These are phyloP conservation scores for Elymnias hypermnestra DNA, from an alignment of 1,140 invertebrate genomes.

Conservation along the genomic window DNA sequence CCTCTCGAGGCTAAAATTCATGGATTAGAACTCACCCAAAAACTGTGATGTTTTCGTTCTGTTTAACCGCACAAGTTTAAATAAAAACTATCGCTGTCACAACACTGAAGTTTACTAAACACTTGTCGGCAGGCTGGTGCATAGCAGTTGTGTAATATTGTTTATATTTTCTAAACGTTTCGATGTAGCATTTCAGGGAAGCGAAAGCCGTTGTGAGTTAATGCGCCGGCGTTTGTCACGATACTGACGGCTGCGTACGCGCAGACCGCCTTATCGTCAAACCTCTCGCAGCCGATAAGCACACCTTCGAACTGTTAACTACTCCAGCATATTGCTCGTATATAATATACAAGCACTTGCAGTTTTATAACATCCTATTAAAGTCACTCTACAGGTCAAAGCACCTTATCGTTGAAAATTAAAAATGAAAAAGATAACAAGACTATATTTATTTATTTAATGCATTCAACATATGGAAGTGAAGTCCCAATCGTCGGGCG, in stretches of 20 bases:
- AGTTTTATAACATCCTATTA: not conserved
- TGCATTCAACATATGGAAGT: too few relatives aligned
- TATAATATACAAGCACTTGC: slow-evolving; percentile 1
- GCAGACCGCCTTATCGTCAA: slow-evolving; percentile 54
- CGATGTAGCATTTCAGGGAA: slow-evolving; percentile 24
- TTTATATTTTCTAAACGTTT: slow-evolving; percentile 44
- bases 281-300: slow-evolving; percentile 55
- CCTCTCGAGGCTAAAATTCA: too few relatives aligned
- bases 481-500: too few relatives aligned
- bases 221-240: slow-evolving; percentile 44
- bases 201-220: slow-evolving; percentile 19
- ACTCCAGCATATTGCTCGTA: slow-evolving; percentile 8
- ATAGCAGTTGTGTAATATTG: slow-evolving; percentile 54
- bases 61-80: slow-evolving; percentile 34
- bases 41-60: slow-evolving; percentile 17
- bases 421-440: too few relatives aligned
- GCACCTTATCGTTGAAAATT: not conserved
- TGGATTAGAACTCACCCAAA: slow-evolving; percentile 6
- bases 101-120: slow-evolving; percentile 60
- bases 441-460: too few relatives aligned
- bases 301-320: slow-evolving; percentile 33
- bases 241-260: slow-evolving; percentile 44
- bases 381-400: slow-evolving; percentile 7
- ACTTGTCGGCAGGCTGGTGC: slow-evolving; percentile 36
- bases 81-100: slow-evolving; percentile 48